phyloP scores from a whole-genome alignment of 2,113 vertebrate genomes.

The Myrmecophaga tridactyla region DNA sequence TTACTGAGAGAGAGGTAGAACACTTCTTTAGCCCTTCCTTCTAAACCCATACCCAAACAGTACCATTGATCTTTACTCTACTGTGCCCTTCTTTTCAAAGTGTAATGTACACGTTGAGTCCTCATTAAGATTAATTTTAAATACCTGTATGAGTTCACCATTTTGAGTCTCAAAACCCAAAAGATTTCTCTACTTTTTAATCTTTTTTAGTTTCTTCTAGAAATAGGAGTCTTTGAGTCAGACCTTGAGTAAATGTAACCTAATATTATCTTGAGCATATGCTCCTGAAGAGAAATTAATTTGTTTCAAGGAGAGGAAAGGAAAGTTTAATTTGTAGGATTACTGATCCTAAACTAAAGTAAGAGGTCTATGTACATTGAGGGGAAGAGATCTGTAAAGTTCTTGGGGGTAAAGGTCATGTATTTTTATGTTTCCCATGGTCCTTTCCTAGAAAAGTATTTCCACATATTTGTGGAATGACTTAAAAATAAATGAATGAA shows the following conservation, averaged over 20 bases:
- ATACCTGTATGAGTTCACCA: neutral
- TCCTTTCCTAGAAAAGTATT: conserved; percentile 45
- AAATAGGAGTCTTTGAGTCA: neutral
- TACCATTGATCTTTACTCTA: neutral
- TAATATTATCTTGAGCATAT: neutral
- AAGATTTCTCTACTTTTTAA: neutral
- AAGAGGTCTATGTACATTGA: neutral
- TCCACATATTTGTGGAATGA: conserved; percentile 63
- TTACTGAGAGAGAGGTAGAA: neutral
- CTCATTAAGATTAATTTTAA: neutral
- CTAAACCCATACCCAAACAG: neutral
- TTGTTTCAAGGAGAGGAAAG: neutral
- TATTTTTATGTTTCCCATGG: conserved; percentile 51
- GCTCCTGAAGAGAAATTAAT: neutral
- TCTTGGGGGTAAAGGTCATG: conserved; percentile 34
- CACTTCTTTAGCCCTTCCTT: neutral
- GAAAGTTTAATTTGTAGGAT: neutral
- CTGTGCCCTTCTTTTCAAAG: neutral
- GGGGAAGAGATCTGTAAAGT: neutral
- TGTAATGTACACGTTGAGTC: neutral
- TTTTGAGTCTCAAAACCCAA: neutral
- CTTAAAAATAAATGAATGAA: conserved; percentile 65
- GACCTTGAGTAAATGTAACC: neutral
- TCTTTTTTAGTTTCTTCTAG: neutral
- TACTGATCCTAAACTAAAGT: neutral